These are phyloP conservation scores for Australoheros facetus DNA, from an alignment of 2,797 vertebrate genomes.

Conservation along the genomic window DNA sequence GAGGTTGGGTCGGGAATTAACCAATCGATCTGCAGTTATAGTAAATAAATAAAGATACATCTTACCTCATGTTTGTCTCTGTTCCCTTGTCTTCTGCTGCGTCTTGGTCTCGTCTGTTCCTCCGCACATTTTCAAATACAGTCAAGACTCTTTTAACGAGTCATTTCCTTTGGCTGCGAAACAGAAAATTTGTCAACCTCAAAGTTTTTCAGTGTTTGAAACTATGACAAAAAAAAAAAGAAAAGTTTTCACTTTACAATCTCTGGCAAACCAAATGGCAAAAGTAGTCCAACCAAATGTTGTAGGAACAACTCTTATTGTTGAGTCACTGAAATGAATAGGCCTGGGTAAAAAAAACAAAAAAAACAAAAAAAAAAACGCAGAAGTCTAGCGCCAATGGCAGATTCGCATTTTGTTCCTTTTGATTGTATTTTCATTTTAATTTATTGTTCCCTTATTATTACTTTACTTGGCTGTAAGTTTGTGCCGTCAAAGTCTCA, in stretches of 20 bases:
- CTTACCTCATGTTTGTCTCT: neutral
- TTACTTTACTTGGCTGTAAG: neutral
- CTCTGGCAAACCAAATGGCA: neutral
- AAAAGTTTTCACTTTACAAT: constrained; percentile 21
- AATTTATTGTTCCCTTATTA: neutral
- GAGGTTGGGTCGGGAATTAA: neutral
- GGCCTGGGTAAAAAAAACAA: neutral
- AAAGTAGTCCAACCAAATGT: constrained; percentile 24
- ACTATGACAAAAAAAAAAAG: constrained; percentile 2
- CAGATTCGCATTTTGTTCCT: neutral
- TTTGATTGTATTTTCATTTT: neutral
- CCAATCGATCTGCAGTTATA: neutral
- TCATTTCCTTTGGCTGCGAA: constrained; percentile 27
- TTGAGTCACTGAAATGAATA: neutral
- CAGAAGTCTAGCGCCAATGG: neutral
- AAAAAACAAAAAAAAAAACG: neutral
- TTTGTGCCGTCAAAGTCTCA: neutral
- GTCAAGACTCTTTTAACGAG: constrained; percentile 15
- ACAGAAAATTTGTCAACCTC: constrained; percentile 25
- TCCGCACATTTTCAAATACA: constrained; percentile 17
- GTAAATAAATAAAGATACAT: neutral
- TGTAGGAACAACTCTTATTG: constrained; percentile 5
- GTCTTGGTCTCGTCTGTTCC: neutral
- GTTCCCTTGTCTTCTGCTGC: neutral
- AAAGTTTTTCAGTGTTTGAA: constrained; percentile 18